Base-by-base conservation (phyloP, 37 sponge, comb jelly and placozoan genomes). In the Aplysina aerophoba region DNA sequence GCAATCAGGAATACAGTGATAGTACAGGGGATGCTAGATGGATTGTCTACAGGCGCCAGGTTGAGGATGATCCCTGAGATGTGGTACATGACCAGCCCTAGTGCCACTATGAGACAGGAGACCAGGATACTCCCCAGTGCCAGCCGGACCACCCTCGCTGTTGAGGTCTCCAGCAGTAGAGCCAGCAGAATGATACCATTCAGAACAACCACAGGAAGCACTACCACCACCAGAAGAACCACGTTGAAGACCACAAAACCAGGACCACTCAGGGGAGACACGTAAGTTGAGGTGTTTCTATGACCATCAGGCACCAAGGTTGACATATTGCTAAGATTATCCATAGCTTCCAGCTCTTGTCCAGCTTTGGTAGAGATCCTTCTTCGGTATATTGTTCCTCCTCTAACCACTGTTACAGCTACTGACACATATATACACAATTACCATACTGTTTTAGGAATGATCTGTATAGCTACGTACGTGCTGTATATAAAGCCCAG, bases 191-290 rank as follows among this genome's bases (percentile, higher is more conserved):
- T 12, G 34, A 69, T 3, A 0, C 1, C 71, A 30, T 69, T 69
- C 17, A 69, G 34, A 24, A 8, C 71, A 17, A 8, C 1, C 1
- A 35, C 34, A 0, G 71, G 71, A 3, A 69, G 71, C 33, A 69
- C 35, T 17, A 69, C 33, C 71, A 11, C 17, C 27, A 69, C 17
- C 17, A 69, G 71, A 35, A 69, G 34, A 35, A 69, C 33, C 28
- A 69, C 71, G 30, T 35, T 69, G 71, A 69, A 69, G 17, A 69
- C 71, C 19, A 69, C 33, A 27, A 34, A 69, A 31, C 33, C 71
- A 30, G 71, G 71, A 69, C 71, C 71, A 69, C 35, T 28, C 33
- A 69, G 71, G 1, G 28, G 34, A 2, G 71, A 69, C 8, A 8
- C 8, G 8, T 44, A 44, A 8, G 3, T 44, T 3, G 50, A 44